A percentile compares a stretch with the other conserved stretches of the same genome.
Evolutionary conservation across 2,797 vertebrate genomes (phyloP).

Genomic region (Odontamblyopus rebecca): DNA sequence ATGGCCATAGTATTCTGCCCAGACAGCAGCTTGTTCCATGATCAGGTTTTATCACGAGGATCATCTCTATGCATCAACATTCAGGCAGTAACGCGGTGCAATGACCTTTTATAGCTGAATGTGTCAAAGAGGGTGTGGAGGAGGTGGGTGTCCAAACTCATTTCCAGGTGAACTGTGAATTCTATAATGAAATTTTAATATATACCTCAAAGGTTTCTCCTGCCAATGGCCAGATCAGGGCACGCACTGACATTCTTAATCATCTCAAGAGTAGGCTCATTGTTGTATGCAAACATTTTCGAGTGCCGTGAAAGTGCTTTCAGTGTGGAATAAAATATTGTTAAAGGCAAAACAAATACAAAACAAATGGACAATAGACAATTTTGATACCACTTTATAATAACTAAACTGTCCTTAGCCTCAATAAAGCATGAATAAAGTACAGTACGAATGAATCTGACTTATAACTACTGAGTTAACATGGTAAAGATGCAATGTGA

Average conservation of each 20-base stretch:
- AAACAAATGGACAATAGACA: too few species aligned
- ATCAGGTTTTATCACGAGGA: neutral
- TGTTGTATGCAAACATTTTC: neutral
- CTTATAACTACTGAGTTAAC: too few species aligned
- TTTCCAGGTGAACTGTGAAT: constrained; percentile 19
- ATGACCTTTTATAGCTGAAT: constrained; percentile 14
- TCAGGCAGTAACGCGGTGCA: constrained; percentile 5
- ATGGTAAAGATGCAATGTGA: too few species aligned
- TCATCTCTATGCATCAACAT: constrained; percentile 15
- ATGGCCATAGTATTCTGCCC: neutral
- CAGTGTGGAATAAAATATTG: neutral
- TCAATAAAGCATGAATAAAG: too few species aligned
- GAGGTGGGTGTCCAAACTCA: constrained; percentile 5
- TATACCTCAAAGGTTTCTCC: constrained; percentile 4
- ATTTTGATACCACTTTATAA: too few species aligned
- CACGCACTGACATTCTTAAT: constrained; percentile 3
- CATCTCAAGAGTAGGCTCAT: neutral
- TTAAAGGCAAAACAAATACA: neutral
- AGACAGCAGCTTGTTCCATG: neutral
- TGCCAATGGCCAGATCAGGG: constrained; percentile 7
- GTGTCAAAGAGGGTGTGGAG: constrained; percentile 17
- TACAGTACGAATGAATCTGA: too few species aligned
- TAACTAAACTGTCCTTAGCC: too few species aligned
- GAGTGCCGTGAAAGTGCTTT: neutral
- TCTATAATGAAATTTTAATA: constrained; percentile 12